Evolutionary conservation across 1,140 invertebrate genomes (phyloP).

Genomic region (Thalassaphorura encarpata): DNA sequence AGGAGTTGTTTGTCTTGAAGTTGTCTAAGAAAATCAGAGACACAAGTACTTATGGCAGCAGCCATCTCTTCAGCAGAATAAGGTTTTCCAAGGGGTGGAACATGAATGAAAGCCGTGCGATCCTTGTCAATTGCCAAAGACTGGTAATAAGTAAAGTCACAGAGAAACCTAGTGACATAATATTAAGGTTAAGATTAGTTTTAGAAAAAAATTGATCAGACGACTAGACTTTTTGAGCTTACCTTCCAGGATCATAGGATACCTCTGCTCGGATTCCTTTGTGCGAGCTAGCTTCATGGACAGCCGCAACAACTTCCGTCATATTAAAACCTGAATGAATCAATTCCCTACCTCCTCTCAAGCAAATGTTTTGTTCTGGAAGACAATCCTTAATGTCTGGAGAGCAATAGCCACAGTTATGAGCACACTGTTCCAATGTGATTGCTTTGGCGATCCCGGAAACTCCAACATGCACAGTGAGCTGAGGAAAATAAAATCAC

Average conservation of each 20-base stretch:
- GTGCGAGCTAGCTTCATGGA: conserved; percentile 8
- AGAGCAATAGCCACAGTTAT: conserved; percentile 41
- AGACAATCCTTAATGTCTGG: conserved; percentile 39
- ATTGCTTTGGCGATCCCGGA: conserved; percentile 41
- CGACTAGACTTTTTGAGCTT: too few relatives aligned
- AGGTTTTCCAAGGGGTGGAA: conserved; percentile 39
- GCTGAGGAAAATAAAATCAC: conserved; percentile 32
- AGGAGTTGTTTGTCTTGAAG: conserved; percentile 16
- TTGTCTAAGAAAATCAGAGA: conserved; percentile 29
- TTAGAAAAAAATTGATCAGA: not conserved
- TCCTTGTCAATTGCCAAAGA: conserved; percentile 40
- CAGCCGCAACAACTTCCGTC: conserved; percentile 33
- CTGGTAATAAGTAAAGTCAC: conserved; percentile 45
- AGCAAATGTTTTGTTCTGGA: conserved; percentile 34
- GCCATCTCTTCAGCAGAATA: conserved; percentile 27
- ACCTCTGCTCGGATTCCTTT: conserved; percentile 36
- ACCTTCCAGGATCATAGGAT: conserved; percentile 39
- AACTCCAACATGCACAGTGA: conserved; percentile 44
- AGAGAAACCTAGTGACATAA: conserved; percentile 39
- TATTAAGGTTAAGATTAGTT: not conserved
- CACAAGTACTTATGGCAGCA: conserved; percentile 25
- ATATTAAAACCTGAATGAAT: conserved; percentile 38
- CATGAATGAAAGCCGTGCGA: conserved; percentile 45
- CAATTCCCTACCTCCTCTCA: conserved; percentile 33
- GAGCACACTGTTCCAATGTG: conserved; percentile 41